Base-by-base conservation (phyloP, 2,888 invertebrate genomes). In the Chalcosyrphus nemorum region DNA sequence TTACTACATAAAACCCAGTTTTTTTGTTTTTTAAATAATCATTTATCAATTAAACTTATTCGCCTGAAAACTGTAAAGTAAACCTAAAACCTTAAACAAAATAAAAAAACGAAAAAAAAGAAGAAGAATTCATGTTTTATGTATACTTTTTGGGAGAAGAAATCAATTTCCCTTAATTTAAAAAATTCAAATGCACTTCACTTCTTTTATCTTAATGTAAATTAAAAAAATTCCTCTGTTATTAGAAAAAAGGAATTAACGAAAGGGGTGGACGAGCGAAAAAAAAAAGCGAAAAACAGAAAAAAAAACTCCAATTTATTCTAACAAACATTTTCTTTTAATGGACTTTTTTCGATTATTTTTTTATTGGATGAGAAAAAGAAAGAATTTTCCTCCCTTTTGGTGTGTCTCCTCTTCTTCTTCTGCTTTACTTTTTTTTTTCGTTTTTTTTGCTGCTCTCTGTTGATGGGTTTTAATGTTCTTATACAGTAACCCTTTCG, bases 271-370 rank as follows among this genome's bases (percentile, higher is more conserved):
- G 80, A 70, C 68, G 70, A 74, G 45, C 80, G 63, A 75, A 66
- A 47, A n/a, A 41, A 50, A 29, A 45, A 54, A 50, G n/a, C n/a
- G n/a, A n/a, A n/a, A n/a, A n/a, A n/a, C n/a, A 45, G 45, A 57
- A 38, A 32, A 65, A 50, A 35, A 52, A 35, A 66, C 66, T 38
- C 52, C 66, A 66, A 84, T 84, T 84, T 84, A 84, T 84, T 84
- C 84, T 80, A 66, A 80, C 84, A 84, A 84, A 84, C 84, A 84
- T 84, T 84, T 84, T 84, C 80, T 84, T 84, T 84, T 84, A 84
- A 84, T 84, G 80, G 84, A 84, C 80, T 84, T 84, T 84, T 77
- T 84, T 84, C 84, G 84, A 84, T 84, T 84, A 84, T 84, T 84
- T 84, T 84, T 84, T 84, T 80, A 84, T 84, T 84, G 84, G 80